Evolutionary conservation across 2,888 invertebrate species (phyloP), one percentile per base, ranked within the genome.

Genomic region (Koerneria pararmatus): DNA sequence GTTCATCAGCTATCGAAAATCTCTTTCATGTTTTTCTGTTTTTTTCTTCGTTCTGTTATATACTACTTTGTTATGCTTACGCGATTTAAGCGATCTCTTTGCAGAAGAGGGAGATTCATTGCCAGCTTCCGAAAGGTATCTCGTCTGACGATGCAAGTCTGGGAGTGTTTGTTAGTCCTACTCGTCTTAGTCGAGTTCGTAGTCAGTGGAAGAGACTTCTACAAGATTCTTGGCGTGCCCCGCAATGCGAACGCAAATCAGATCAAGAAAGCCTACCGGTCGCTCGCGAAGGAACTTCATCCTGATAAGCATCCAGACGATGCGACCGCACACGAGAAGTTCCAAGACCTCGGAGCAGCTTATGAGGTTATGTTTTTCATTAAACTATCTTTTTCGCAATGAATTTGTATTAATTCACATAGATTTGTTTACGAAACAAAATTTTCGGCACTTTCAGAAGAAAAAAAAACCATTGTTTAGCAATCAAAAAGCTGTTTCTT

Each of bases 281-380:
- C 27, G 31, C 22, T 56, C 4, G 56, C 49, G 2, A 53, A 93
- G 86, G 92, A 94, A 84, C 86, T 94, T 71, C 98, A 98, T 88
- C 98, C 98, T 19, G 98, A 99, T 83, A 95, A 93, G 84, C 97
- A 98, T 85, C 89, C 90, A 84, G 91, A 91, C 84, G 95, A 99
- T 86, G 92, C 93, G 0, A 88, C 91, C 65, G 92, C 98, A 0
- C 91, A 92, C 0, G 89, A 90, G 78, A 93, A 93, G 85, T 98
- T 99, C 84, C 82, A 83, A 65, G 83, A 83, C 68, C 68, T 83
- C 34, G 77, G 77, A 27, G 78, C 82, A 1, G 83, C 83, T 34
- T 84, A 82, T 70, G 82, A 80, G 74, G 81, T 82, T 49, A 37
- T 51, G 29, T n/a, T n/a, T n/a, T n/a, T n/a, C n/a, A n/a, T n/a